Base-by-base conservation (phyloP, 2,797 vertebrate genomes). In the Onychomys torridus region DNA sequence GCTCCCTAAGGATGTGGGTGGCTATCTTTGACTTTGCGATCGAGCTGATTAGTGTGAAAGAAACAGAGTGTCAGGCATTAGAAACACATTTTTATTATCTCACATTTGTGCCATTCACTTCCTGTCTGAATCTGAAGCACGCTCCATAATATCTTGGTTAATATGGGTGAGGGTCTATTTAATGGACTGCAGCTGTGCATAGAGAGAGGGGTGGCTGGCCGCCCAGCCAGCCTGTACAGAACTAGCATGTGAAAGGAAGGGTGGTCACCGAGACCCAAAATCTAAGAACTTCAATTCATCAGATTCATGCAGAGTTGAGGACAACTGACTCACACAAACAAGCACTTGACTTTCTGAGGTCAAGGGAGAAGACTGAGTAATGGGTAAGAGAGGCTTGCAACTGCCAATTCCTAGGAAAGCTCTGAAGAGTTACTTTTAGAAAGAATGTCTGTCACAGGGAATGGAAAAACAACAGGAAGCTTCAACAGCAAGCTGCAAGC, bases 1-100 rank as follows among this genome's bases (percentile, higher is more conserved):
- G 63, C 40, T 91, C 82, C 96, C 83, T 81, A 90, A 96, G 85
- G 93, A 97, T 93, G 96, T 94, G 96, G 92, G 96, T 97, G 90
- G 92, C 43, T 96, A 90, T 87, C 95, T 98, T 96, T 97, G 89
- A 96, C 93, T 97, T 92, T 95, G 83, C 87, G 95, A 96, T 92
- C 86, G 90, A 90, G 82, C 40, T 13, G 0, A 94, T 97, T 92
- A 94, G 85, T 83, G 77, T 76, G 89, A 96, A 97, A 92, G 86
- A 96, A 96, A 82, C 83, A 94, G 83, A n/a, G 13, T 93, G 52
- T 90, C 94, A 94, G 83, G 78, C 97, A 77, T 96, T 93, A 57
- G 95, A 95, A 77, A 63, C 52, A 96, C 93, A 81, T 91, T 96
- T 97, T 94, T 96, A 93, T 96, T 94, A 96, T 92, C 69, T 61